A percentile compares a stretch with the other conserved stretches of the same genome.
phyloP scores from a whole-genome alignment of 2,113 vertebrate genomes.

The Dipodomys ordii region DNA sequence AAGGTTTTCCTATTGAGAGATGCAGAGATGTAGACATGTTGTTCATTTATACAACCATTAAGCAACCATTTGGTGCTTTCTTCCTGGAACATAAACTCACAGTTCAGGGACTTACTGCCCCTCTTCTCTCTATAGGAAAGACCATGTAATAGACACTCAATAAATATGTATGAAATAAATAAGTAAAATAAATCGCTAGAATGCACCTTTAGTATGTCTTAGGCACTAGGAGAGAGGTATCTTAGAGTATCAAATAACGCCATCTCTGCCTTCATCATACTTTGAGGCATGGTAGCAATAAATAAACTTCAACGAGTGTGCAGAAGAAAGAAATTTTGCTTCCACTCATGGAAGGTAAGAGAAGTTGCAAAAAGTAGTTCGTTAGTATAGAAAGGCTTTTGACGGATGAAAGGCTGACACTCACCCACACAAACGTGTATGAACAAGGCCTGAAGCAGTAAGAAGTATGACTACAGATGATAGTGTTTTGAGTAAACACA shows the following conservation, averaged over 20 bases:
- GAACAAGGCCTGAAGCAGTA: background rate
- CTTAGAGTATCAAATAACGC: background rate
- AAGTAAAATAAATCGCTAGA: slow-evolving; percentile 40
- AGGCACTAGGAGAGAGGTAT: background rate
- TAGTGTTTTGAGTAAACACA: background rate
- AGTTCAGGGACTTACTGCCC: background rate
- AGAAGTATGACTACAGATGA: background rate
- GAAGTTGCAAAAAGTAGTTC: background rate
- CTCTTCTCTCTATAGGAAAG: background rate
- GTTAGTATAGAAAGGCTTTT: slow-evolving; percentile 10
- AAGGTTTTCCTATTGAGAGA: background rate
- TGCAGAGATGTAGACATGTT: background rate
- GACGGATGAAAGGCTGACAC: background rate
- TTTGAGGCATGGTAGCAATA: slow-evolving; percentile 15
- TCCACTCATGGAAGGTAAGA: background rate
- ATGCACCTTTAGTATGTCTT: background rate
- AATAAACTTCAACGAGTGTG: background rate
- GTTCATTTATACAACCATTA: slow-evolving; percentile 22
- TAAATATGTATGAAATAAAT: slow-evolving; percentile 57
- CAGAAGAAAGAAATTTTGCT: slow-evolving; percentile 4
- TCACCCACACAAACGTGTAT: background rate
- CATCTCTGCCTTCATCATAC: background rate
- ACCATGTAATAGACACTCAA: slow-evolving; percentile 11
- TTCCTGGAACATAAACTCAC: background rate
- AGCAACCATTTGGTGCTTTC: background rate